Conservation (phyloP, 2,888 invertebrate genomes). For the Druceiella hillmani region DNA sequence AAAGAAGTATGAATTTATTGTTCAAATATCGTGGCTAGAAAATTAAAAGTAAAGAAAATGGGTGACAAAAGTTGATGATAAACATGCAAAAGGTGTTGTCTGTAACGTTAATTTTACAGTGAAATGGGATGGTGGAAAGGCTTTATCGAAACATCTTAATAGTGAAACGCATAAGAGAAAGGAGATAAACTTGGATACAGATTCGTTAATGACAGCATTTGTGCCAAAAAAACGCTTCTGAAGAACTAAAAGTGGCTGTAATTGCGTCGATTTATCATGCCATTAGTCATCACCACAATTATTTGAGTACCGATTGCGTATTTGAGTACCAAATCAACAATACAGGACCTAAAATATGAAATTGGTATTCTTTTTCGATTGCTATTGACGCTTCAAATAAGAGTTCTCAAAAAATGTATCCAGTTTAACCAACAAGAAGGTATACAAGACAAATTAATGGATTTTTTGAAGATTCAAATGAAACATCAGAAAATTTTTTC, state of each 20-base stretch:
- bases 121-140: slow-evolving; percentile 11
- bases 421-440: too few relatives aligned
- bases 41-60: slow-evolving; percentile 7
- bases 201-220: slow-evolving; percentile 9
- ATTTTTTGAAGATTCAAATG: too few relatives aligned
- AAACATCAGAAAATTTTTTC: slow-evolving; percentile 9
- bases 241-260: slow-evolving; percentile 9
- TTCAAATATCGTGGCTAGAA: slow-evolving; percentile 8
- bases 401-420: slow-evolving; percentile 10
- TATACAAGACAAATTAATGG: too few relatives aligned
- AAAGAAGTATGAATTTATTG: slow-evolving; percentile 10
- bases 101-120: slow-evolving; percentile 6
- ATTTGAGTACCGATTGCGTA: too few relatives aligned
- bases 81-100: not conserved
- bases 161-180: slow-evolving; percentile 11
- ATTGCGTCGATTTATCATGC: too few relatives aligned
- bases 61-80: slow-evolving; percentile 3
- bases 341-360: slow-evolving; percentile 6
- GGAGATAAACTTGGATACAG: slow-evolving; percentile 8
- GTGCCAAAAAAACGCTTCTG: slow-evolving; percentile 9
- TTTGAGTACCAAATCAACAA: slow-evolving; percentile 9
- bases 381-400: slow-evolving; percentile 9
- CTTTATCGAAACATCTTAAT: slow-evolving; percentile 11
- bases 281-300: too few relatives aligned
- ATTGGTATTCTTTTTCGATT: slow-evolving; percentile 9